Evolutionary conservation across 2,888 invertebrate genomes (phyloP).

Genomic region (Prenolepis imparis): DNA sequence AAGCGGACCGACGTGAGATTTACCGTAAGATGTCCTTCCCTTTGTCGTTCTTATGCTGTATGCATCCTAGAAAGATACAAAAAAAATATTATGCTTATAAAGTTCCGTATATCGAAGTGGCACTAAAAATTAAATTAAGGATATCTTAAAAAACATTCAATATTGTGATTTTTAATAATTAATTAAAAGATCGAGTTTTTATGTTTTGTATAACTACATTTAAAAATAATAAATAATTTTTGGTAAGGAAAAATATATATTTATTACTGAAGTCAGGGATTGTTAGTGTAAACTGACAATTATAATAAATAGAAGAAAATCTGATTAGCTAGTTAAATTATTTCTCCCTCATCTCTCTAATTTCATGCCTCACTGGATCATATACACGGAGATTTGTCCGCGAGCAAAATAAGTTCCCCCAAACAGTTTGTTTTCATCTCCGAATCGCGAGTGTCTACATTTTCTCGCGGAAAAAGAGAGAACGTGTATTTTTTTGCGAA

Average conservation of each 20-base stretch:
- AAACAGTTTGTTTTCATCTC: neutral
- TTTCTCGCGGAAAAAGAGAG: neutral
- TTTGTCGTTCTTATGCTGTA: conserved; percentile 38
- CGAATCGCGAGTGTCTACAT: neutral
- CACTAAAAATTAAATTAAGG: neutral
- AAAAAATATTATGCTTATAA: neutral
- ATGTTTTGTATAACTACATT: neutral
- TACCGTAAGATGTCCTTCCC: conserved; percentile 53
- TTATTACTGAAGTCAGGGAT: neutral
- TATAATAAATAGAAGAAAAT: neutral
- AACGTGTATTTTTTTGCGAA: neutral
- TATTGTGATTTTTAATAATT: neutral
- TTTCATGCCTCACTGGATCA: conserved; percentile 1
- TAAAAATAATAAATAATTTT: neutral
- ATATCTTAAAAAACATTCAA: neutral
- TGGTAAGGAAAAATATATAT: neutral
- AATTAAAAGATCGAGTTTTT: neutral
- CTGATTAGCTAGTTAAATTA: conserved; percentile 6
- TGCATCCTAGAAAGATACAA: neutral
- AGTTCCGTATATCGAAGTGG: neutral
- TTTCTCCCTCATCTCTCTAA: neutral
- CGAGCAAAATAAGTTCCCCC: neutral
- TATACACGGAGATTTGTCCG: neutral
- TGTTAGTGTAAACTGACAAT: neutral
- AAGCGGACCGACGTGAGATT: conserved; percentile 54